Evolutionary conservation across 2,113 vertebrate species (phyloP), one percentile per base, ranked within the genome.

Genomic region (Gambusia holbrooki): DNA sequence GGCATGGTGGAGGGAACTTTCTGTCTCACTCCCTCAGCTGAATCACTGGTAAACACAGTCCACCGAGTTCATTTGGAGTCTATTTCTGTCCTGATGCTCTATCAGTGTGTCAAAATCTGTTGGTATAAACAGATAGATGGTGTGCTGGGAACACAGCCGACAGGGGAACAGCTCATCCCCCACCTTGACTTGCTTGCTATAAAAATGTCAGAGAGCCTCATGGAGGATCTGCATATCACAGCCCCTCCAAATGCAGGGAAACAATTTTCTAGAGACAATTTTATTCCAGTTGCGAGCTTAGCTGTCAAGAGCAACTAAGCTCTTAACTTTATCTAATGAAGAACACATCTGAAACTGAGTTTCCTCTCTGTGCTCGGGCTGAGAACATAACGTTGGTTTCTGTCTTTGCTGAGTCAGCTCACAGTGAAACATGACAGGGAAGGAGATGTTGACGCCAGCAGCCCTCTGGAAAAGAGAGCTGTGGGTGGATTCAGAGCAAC

Each of bases 21-120:
- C 40, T 63, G 71, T 35, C 54, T 69, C 40, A 54, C 33, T 60
- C 66, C 51, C 58, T 45, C 62, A 15, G 69, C 62, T 58, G 33
- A 71, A 63, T 70, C 66, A 40, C 74, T 72, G 15, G 76, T 86
- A 82, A 87, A 89, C 82, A 87, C 58, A 81, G 87, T 83, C 70
- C 87, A 79, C 48, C 4, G 71, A 74, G 73, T 83, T 82, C 73
- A 83, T 9, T n/a, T 40, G 63, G 66, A 62, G 78, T 77, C 83
- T 90, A 88, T 92, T 92, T 90, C 17, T 42, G 79, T 88, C 77
- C 32, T 40, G 72, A 69, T 66, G 71, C 33, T 86, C 64, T 54
- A 54, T 45, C 61, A 76, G 71, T 81, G 66, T 37, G 63, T 25
- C 32, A 72, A 78, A 80, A 62, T 72, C 13, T 30, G 63, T n/a